Conservation (phyloP, 2,888 invertebrate genomes). For the Drosophila nr. fundita region DNA sequence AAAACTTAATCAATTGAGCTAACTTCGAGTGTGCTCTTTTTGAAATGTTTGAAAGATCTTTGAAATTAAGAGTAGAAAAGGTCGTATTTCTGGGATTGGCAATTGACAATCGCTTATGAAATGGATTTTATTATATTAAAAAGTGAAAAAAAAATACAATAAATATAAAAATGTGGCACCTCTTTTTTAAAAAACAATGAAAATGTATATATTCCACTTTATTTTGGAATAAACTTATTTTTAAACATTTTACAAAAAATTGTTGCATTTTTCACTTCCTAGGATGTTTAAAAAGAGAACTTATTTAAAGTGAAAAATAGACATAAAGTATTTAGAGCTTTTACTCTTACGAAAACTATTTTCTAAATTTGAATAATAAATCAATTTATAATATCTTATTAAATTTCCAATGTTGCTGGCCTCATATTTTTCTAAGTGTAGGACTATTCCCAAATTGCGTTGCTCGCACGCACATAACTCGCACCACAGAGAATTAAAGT, state of each 20-base stretch:
- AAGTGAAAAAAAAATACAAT: no score
- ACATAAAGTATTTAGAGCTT: no score
- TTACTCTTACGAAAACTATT: no score
- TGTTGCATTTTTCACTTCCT: fast-evolving
- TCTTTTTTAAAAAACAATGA: no score
- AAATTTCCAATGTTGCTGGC: background rate
- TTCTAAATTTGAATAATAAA: background rate
- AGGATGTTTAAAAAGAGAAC: background rate
- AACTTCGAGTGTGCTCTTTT: background rate
- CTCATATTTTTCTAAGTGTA: background rate
- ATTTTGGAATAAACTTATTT: background rate
- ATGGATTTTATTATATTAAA: no score
- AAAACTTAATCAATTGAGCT: background rate
- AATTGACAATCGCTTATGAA: no score
- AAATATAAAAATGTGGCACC: no score
- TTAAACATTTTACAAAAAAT: fast-evolving
- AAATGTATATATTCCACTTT: no score
- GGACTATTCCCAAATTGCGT: constrained; percentile 32
- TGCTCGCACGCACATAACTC: constrained; percentile 66
- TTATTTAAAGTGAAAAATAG: background rate
- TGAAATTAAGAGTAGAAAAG: no score
- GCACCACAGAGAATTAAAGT: constrained; percentile 19
- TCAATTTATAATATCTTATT: background rate
- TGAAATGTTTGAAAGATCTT: background rate
- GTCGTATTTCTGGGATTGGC: no score